Evolutionary conservation across 2,113 vertebrate species (phyloP).

Genomic region (Coptodon rendalli): DNA sequence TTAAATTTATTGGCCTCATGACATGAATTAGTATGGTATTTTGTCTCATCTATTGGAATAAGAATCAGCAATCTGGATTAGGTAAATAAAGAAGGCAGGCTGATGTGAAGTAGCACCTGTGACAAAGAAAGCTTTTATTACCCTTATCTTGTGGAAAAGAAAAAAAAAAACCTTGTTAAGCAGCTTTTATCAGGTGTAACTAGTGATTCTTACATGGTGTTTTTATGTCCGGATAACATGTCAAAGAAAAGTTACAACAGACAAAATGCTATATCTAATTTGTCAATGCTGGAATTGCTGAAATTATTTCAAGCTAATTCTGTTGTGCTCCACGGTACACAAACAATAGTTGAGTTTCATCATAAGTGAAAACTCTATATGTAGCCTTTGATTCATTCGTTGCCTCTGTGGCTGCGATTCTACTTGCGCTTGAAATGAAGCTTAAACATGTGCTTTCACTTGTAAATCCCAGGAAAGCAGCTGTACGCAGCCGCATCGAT

Average conservation of each 20-base stretch:
- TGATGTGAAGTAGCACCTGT: neutral
- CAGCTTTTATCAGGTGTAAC: neutral
- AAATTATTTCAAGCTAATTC: neutral
- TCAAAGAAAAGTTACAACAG: neutral
- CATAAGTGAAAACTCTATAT: neutral
- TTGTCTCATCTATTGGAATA: neutral
- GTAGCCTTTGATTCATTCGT: neutral
- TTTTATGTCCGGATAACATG: neutral
- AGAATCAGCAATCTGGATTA: neutral
- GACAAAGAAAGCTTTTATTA: neutral
- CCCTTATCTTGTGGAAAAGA: neutral
- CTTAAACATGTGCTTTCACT: neutral
- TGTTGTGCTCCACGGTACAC: neutral
- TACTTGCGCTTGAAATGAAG: neutral
- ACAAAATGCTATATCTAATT: neutral
- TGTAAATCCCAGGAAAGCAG: slow-evolving; percentile 20
- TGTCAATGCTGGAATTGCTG: neutral
- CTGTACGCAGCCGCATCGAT: neutral
- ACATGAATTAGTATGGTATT: neutral
- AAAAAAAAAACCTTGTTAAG: neutral
- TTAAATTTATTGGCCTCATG: neutral
- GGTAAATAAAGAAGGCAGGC: neutral
- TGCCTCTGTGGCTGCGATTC: neutral
- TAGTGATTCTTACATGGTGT: neutral
- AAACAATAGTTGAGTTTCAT: neutral